These are phyloP conservation scores for Pseudomyrmex pallidus DNA, from an alignment of 1,140 invertebrate genomes.

Conservation along the genomic window DNA sequence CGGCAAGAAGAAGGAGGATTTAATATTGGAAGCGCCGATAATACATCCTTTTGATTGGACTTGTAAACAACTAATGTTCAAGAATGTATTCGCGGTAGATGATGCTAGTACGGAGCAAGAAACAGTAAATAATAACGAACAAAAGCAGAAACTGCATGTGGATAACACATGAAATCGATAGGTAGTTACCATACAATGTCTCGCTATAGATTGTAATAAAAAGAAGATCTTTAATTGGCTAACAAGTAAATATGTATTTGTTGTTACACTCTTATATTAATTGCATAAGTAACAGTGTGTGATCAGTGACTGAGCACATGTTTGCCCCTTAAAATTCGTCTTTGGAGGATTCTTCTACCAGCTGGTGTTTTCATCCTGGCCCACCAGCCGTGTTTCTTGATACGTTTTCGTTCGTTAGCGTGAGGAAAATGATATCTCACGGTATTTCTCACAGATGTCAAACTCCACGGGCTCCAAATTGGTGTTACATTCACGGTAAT, in stretches of 20 bases:
- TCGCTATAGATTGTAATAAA: background rate
- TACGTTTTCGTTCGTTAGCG: slow-evolving; percentile 89
- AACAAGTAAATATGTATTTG: slow-evolving; percentile 36
- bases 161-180: slow-evolving; percentile 15
- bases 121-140: background rate
- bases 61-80: slow-evolving; percentile 73
- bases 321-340: slow-evolving; percentile 90
- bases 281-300: slow-evolving; percentile 14
- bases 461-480: slow-evolving; percentile 61
- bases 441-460: slow-evolving; percentile 81
- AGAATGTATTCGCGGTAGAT: slow-evolving; percentile 42
- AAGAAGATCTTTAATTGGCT: background rate
- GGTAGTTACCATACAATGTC: slow-evolving; percentile 19
- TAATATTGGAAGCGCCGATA: slow-evolving; percentile 79
- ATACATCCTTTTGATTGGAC: slow-evolving; percentile 81
- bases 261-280: background rate
- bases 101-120: background rate
- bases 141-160: background rate
- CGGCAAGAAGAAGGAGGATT: slow-evolving; percentile 53
- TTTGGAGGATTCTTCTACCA: slow-evolving; percentile 90
- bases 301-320: slow-evolving; percentile 89
- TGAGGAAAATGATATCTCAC: slow-evolving; percentile 90
- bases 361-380: slow-evolving; percentile 88
- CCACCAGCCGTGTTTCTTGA: slow-evolving; percentile 89
- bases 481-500: background rate